Evolutionary conservation across 2,797 vertebrate genomes (phyloP).

Genomic region (Platalea minor): DNA sequence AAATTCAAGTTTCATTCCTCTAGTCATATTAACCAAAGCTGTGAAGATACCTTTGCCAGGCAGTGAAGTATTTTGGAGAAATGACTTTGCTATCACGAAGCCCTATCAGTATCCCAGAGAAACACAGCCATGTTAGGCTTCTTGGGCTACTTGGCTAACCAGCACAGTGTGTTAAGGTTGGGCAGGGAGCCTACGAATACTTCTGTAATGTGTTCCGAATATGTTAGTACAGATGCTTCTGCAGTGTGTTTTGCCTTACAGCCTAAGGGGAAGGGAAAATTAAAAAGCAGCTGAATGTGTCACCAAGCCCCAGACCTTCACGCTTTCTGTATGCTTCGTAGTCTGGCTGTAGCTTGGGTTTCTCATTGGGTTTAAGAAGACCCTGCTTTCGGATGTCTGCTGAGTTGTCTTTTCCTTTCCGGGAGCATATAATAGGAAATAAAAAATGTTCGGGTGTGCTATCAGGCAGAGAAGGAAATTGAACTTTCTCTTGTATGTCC

Average conservation of each 20-base stretch:
- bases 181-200: fast-evolving
- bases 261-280: not conserved
- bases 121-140: not conserved
- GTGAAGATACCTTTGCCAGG: not conserved
- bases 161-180: not conserved
- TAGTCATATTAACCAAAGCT: not conserved
- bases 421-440: not conserved
- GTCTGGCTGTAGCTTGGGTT: not conserved
- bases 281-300: not conserved
- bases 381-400: not conserved
- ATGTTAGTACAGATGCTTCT: not conserved
- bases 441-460: not conserved
- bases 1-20: not conserved
- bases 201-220: not conserved
- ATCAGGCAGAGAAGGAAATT: not conserved
- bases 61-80: not conserved
- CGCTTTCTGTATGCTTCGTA: not conserved
- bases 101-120: fast-evolving
- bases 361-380: not conserved
- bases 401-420: not conserved
- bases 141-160: not conserved
- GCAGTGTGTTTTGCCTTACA: not conserved
- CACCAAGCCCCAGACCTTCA: not conserved
- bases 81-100: not conserved
- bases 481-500: not conserved